phyloP scores from a whole-genome alignment of 2,113 vertebrate genomes.

The Hyperoodon ampullatus region DNA sequence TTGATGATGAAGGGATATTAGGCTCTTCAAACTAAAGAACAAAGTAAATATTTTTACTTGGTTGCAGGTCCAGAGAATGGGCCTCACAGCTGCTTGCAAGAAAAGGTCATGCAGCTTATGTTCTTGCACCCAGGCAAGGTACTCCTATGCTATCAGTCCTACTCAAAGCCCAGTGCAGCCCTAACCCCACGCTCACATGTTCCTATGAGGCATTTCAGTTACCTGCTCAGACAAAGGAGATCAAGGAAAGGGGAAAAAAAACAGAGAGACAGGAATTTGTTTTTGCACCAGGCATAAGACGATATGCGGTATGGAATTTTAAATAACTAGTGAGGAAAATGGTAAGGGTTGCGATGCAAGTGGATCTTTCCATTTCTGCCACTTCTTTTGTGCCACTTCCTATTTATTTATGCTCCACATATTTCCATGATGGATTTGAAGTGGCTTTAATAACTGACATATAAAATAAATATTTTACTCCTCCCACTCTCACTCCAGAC shows the following conservation, averaged over 20 bases:
- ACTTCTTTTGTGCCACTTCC: background rate
- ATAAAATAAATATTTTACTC: constrained; percentile 48
- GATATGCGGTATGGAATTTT: background rate
- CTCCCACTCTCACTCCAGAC: background rate
- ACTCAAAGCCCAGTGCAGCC: background rate
- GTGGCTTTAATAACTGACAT: constrained; percentile 46
- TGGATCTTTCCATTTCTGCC: constrained; percentile 23
- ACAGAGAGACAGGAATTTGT: background rate
- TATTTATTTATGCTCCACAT: background rate
- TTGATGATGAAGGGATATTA: background rate
- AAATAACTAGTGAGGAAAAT: background rate
- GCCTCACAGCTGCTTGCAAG: background rate
- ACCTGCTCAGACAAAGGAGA: background rate
- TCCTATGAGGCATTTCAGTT: background rate
- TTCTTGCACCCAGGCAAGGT: background rate
- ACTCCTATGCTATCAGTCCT: background rate
- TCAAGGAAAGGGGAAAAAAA: background rate
- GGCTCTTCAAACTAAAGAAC: constrained; percentile 4
- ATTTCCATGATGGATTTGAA: constrained; percentile 52
- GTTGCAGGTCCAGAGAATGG: background rate
- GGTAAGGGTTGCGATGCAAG: background rate
- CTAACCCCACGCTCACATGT: background rate
- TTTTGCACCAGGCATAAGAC: background rate
- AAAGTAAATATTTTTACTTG: constrained; percentile 37
- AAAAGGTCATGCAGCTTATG: background rate